Percentiles rank a stretch among this genome's conserved stretches.
Evolutionary conservation across 1,140 invertebrate species (phyloP).

Genomic region (Ganaspis sp.): DNA sequence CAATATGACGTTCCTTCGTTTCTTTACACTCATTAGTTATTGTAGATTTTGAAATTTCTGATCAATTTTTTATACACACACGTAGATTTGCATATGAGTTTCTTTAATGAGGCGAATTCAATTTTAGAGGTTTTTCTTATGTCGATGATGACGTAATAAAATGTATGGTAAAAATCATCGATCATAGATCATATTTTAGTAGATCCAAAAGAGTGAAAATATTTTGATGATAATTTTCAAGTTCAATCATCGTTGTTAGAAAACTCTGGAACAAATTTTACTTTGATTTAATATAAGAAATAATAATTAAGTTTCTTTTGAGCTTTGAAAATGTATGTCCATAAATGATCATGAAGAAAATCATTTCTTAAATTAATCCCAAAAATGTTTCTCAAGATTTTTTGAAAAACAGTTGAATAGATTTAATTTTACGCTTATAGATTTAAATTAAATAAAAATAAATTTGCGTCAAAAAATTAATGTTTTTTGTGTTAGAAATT

Average conservation of each 20-base stretch:
- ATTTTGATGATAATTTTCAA: not conserved
- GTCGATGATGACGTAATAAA: not conserved
- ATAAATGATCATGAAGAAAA: too few relatives aligned
- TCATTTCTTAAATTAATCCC: too few relatives aligned
- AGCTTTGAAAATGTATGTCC: too few relatives aligned
- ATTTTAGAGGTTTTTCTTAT: not conserved
- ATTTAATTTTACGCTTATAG: too few relatives aligned
- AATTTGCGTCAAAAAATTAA: too few relatives aligned
- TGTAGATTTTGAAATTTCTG: constrained; percentile 7
- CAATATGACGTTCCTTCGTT: not conserved
- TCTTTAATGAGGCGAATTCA: not conserved
- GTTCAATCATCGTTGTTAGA: not conserved
- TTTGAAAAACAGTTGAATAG: too few relatives aligned
- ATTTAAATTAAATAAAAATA: too few relatives aligned
- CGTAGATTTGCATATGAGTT: constrained; percentile 23
- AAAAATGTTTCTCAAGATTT: too few relatives aligned
- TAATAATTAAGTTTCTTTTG: too few relatives aligned
- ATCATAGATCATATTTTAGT: not conserved
- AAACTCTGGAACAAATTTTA: not conserved
- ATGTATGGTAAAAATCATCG: too few relatives aligned
- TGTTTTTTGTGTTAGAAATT: too few relatives aligned
- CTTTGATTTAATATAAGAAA: too few relatives aligned
- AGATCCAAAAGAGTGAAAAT: not conserved
- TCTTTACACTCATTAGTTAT: constrained; percentile 3
- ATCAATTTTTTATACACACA: not conserved